Evolutionary conservation across 1,140 invertebrate genomes (phyloP), one percentile per base, ranked within the genome.

Genomic region (Scaptomyza montana): DNA sequence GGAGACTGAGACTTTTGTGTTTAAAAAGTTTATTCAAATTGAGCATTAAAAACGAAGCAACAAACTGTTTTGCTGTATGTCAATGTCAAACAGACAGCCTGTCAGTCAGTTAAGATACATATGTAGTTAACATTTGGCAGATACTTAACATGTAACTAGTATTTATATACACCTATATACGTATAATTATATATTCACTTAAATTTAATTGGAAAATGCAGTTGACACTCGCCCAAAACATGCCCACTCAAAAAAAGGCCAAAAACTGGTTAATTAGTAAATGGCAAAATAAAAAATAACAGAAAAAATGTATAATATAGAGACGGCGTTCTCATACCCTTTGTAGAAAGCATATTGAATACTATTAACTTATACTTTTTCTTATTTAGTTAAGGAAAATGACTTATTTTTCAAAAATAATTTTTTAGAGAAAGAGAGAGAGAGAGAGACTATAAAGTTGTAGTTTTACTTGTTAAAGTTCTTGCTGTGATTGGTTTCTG

Each of bases 141-240:
- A 45, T 1, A 36, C 30, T 25, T 16, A 47, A 19, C 19, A 54
- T 21, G 13, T 28, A 33, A 16, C 16, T 16, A 16, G 16, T 16
- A 16, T 16, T 16, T 10, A 49, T 12, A 64, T 36, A 62, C 2
- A 39, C 3, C 10, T 8, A 16, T 6, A 21, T 21, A 41, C 13
- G 12, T 49, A 9, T 43, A 36, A 13, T 12, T 36, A 33, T 7
- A 8, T 47, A 1, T 57, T 7, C 8, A 39, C 6, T 16, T 53
- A 46, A 6, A 12, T 47, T 6, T 4, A 8, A 5, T 3, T 30
- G 28, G 28, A 30, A 30, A 30, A 66, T 78, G 72, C 80, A 84
- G 76, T 72, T 79, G 72, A 54, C 80, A 85, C 80, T 79, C 21
- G 21, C 21, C 21, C 21, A 25, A 25, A 25, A 1, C 21, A 25